Conservation (phyloP, 64 coral and sea anemone genomes). For the Hydrozoanthus tunicans region DNA sequence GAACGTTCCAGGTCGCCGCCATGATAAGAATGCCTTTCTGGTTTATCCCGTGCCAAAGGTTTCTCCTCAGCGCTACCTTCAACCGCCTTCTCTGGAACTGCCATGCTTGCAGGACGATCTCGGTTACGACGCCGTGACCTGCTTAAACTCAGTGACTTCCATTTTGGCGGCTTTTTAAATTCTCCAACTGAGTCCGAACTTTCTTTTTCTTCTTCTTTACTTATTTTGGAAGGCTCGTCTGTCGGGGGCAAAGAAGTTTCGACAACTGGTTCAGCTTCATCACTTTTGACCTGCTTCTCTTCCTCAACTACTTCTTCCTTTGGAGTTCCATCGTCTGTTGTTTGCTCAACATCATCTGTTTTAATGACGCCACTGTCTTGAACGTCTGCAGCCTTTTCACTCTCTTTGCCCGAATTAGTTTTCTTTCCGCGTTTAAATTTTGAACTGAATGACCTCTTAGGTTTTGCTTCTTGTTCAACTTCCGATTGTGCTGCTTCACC, state of each 20-base stretch:
- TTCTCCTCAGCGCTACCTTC: constrained; percentile 23
- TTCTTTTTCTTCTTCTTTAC: constrained; percentile 10
- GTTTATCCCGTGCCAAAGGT: constrained; percentile 49
- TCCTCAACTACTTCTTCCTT: constrained; percentile 5
- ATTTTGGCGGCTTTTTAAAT: not conserved
- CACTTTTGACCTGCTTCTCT: constrained; percentile 41
- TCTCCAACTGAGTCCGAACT: not conserved
- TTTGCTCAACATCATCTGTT: constrained; percentile 5
- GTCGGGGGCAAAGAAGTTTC: not conserved
- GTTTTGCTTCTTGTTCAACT: constrained; percentile 27
- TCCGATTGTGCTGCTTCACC: constrained; percentile 21
- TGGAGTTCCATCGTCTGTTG: not conserved
- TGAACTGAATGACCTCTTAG: constrained; percentile 1
- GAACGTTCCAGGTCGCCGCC: constrained; percentile 67
- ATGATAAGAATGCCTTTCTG: constrained; percentile 76
- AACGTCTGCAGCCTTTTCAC: not conserved
- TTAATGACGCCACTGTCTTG: not conserved
- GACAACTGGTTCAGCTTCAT: constrained; percentile 19
- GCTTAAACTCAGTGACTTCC: constrained; percentile 6
- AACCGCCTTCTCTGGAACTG: constrained; percentile 35
- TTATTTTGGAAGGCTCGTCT: not conserved
- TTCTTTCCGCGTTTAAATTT: constrained; percentile 18
- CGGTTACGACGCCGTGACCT: constrained; percentile 30
- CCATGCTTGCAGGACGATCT: constrained; percentile 74
- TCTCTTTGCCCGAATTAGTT: constrained; percentile 4